Conservation (phyloP, 2,888 invertebrate genomes). For the Napeogenes inachia region DNA sequence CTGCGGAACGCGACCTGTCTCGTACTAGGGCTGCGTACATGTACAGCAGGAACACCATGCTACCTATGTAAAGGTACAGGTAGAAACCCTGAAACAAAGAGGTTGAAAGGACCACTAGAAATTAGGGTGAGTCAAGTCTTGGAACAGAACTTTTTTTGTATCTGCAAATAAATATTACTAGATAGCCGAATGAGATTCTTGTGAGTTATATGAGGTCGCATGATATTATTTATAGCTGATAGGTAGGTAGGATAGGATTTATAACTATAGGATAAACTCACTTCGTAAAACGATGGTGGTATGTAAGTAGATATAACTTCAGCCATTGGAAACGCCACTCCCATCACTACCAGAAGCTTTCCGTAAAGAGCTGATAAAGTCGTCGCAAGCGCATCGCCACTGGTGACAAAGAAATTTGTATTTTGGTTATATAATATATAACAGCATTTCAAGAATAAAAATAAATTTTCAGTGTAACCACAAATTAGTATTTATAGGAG, state of each 20-base stretch:
- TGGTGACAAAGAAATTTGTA: slow-evolving; percentile 53
- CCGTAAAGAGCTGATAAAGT: slow-evolving; percentile 95
- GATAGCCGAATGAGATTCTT: too few species aligned
- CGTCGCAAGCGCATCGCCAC: slow-evolving; percentile 90
- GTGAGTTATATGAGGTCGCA: too few species aligned
- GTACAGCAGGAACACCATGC: slow-evolving; percentile 89
- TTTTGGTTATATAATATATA: too few species aligned
- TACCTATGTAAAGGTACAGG: slow-evolving; percentile 90
- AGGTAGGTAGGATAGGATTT: too few species aligned
- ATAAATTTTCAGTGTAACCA: too few species aligned
- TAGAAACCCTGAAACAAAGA: slow-evolving; percentile 83
- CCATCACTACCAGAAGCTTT: slow-evolving; percentile 95
- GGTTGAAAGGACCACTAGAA: not conserved
- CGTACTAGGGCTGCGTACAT: slow-evolving; percentile 88
- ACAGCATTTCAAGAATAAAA: too few species aligned
- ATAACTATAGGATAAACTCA: slow-evolving; percentile 46
- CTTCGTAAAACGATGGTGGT: slow-evolving; percentile 95
- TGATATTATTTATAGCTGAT: too few species aligned
- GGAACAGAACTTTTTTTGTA: too few species aligned
- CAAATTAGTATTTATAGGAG: too few species aligned
- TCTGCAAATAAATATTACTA: too few species aligned
- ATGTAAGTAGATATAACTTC: slow-evolving; percentile 97
- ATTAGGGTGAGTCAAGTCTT: too few species aligned
- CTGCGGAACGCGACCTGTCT: slow-evolving; percentile 77
- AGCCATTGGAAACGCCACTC: slow-evolving; percentile 96